phyloP scores from a whole-genome alignment of 64 coral and sea anemone species.

The Montipora capricornis region DNA sequence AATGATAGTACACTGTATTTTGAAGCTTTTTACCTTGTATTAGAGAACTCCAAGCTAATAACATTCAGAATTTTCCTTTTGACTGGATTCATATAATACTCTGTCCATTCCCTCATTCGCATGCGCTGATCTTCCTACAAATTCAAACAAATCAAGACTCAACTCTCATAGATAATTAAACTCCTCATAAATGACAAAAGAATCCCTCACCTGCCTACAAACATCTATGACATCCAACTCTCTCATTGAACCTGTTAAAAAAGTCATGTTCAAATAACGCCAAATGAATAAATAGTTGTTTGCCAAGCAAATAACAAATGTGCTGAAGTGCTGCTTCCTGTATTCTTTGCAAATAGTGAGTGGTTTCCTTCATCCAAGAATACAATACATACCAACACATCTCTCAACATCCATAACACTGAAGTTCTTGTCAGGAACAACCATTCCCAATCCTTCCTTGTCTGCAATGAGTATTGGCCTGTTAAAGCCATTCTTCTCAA shows the following conservation, averaged over 20 bases:
- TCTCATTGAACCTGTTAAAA: conserved; percentile 74
- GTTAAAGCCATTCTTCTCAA: conserved; percentile 90
- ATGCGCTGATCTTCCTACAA: conserved; percentile 94
- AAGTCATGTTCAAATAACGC: neutral
- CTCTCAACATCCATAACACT: conserved; percentile 90
- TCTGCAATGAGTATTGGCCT: conserved; percentile 86
- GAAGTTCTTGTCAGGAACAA: conserved; percentile 81
- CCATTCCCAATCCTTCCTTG: conserved; percentile 87
- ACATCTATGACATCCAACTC: conserved; percentile 99
- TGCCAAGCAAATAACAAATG: too few species aligned
- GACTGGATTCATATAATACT: conserved; percentile 88
- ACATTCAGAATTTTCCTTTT: conserved; percentile 95
- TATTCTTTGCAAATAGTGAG: too few species aligned
- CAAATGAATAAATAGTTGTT: too few species aligned
- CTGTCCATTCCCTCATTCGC: conserved; percentile 97
- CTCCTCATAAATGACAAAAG: neutral
- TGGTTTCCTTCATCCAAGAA: too few species aligned
- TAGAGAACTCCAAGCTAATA: conserved; percentile 97
- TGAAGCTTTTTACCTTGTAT: conserved; percentile 67
- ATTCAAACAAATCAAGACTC: neutral
- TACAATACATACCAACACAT: conserved; percentile 87
- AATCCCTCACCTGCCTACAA: conserved; percentile 60
- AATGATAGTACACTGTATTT: neutral
- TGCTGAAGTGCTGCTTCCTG: too few species aligned
- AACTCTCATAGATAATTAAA: too few species aligned